phyloP scores from a whole-genome alignment of 2,113 vertebrate genomes.

The Lasiurus cinereus region DNA sequence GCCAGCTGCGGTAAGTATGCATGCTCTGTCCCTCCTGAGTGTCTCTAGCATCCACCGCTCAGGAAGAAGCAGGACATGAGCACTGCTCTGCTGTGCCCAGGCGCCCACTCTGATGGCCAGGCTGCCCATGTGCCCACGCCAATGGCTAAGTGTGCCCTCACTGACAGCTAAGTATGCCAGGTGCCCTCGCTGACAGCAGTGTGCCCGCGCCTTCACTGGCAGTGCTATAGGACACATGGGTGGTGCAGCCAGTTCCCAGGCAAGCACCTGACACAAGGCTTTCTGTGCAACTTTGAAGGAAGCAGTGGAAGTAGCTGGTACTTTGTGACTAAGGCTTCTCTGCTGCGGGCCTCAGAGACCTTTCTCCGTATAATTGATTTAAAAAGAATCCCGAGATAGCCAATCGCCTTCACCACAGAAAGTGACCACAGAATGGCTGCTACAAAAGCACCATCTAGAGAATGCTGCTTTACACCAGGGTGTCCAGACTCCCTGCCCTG shows the following conservation, averaged over 20 bases:
- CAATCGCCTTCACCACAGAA: neutral
- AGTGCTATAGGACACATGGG: too few relatives aligned
- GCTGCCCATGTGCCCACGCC: too few relatives aligned
- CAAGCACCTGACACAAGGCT: too few relatives aligned
- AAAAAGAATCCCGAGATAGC: neutral
- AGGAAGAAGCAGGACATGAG: neutral
- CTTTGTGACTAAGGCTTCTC: neutral
- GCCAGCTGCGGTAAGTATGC: slow-evolving; percentile 88
- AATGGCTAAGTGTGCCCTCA: too few relatives aligned
- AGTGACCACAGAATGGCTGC: neutral
- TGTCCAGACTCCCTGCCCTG: neutral
- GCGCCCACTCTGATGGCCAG: too few relatives aligned
- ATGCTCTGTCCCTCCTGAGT: rapidly evolving
- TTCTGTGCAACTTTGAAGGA: too few relatives aligned
- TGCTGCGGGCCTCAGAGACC: neutral
- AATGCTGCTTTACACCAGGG: neutral
- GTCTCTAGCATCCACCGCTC: neutral
- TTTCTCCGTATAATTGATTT: neutral
- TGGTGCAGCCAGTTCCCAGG: too few relatives aligned
- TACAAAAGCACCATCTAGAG: neutral
- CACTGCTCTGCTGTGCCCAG: rapidly evolving
- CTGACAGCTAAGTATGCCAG: too few relatives aligned
- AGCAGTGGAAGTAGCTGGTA: neutral
- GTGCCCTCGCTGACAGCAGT: too few relatives aligned
- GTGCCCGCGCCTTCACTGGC: too few relatives aligned